Base-by-base conservation (phyloP, 2,797 vertebrate species). In the Acanthurus leucopareius region DNA sequence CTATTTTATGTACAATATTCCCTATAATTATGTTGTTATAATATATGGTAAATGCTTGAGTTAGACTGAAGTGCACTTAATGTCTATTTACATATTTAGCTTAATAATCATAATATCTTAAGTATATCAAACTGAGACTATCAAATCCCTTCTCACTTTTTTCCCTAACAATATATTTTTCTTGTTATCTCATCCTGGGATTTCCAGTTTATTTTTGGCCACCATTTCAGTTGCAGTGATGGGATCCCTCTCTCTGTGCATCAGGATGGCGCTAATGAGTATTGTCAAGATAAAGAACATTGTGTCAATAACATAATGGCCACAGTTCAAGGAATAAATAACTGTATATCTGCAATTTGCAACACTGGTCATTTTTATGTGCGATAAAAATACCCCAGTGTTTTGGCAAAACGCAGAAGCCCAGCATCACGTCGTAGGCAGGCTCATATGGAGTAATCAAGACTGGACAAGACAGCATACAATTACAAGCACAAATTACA, bases 401-500 rank as follows among this genome's bases (percentile, higher is more conserved):
- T 77, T 86, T 54, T 66, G 42, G 35, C 16, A 16, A 10, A 32
- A 68, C n/a, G 72, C 75, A 61, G 51, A 69, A 85, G 47, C 83
- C 80, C 52, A 14, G 32, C 82, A 42, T 62, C 63, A 54, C 3
- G 2, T 77, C 73, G 64, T 15, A 17, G 5, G 48, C 69, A 67
- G 45, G 7, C 73, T 60, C 65, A 15, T 73, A 70, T 61, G 44
- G 65, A 57, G 65, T 73, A 77, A 77, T 74, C 13, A 32, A 28
- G 56, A 77, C 56, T 62, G 80, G 84, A 87, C 79, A 51, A 47
- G 90, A 83, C 86, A 90, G 67, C 77, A 35, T 88, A 66, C 65
- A 90, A 93, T 93, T 92, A 90, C 74, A 84, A 68, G 69, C 68
- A 73, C 80, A 89, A 92, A 93, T 91, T 89, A 83, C 84, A 84